Evolutionary conservation across 2,888 invertebrate genomes (phyloP), one percentile per base, ranked within the genome.

Genomic region (Chrysotoxum bicinctum): DNA sequence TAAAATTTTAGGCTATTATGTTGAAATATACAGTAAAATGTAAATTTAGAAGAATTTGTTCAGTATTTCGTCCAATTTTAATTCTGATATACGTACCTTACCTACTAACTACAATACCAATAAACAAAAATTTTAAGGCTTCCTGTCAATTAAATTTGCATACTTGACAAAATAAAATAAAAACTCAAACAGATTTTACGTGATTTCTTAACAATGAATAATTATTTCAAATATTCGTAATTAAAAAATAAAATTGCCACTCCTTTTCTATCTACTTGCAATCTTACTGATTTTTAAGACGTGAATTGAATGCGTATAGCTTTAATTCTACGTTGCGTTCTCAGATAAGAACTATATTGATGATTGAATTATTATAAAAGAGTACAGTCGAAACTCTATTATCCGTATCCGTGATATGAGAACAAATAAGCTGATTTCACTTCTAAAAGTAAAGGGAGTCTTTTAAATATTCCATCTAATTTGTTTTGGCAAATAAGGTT

Each of bases 291-390:
- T 48, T 64, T 30, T 1, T 30, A 23, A 35, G 30, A 66, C 66
- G 66, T 64, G 62, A 19, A 64, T 19, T 7, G 62, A 64, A 64
- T 64, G 30, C 62, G 26, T 45, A 19, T 14, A 8, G 1, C 1
- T 26, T 16, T 35, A 16, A 40, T 0, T 40, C n/a, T n/a, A 26
- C 3, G n/a, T 60, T 60, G 60, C n/a, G 23, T 26, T 26, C 30
- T 23, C 9, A n/a, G 26, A 58, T 35, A 35, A 50, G 23, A 50
- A 23, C 14, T 23, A 19, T 14, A 50, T 5, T 26, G 14, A 50
- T 26, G 21, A n/a, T 4, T 26, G 26, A 26, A 26, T 26, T 26
- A 26, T 26, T 6, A 26, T 4, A 26, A 37, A 14, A 37, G 14
- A 14, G 14, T 12, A 14, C 12, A 14, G n/a, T n/a, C n/a, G n/a